Evolutionary conservation across 35 echinoderm and acorn worm species (phyloP).

Genomic region (Heliocidaris erythrogramma): DNA sequence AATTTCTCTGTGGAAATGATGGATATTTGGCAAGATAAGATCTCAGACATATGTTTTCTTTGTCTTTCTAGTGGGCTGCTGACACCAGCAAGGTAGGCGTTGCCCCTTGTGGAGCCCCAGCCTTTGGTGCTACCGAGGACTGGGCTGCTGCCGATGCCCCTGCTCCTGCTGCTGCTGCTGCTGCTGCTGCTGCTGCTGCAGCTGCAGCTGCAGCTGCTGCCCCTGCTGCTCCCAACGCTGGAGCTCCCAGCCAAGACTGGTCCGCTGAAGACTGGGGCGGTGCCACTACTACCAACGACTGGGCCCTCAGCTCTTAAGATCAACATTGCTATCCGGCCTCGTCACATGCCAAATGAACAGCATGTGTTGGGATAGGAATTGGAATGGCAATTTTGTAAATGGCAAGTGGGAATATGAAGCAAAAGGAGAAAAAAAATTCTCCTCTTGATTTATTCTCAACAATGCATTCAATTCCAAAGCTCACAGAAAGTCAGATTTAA

Average conservation of each 20-base stretch:
- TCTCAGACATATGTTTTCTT: too few species aligned
- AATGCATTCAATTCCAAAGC: not conserved
- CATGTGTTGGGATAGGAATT: not conserved
- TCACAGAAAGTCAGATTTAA: not conserved
- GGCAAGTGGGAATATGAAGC: not conserved
- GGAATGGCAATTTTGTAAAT: not conserved
- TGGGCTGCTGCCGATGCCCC: slow-evolving; percentile 58
- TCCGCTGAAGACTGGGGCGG: slow-evolving; percentile 67
- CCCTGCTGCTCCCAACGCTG: not conserved
- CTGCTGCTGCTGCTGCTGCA: slow-evolving; percentile 49
- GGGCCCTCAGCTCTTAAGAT: slow-evolving; percentile 46
- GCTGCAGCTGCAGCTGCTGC: slow-evolving; percentile 37
- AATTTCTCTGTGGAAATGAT: too few species aligned
- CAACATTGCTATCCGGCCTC: not conserved
- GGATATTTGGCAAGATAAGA: too few species aligned
- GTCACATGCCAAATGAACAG: not conserved
- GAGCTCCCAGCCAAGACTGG: slow-evolving; percentile 55
- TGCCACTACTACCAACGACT: slow-evolving; percentile 48
- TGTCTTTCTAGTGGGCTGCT: too few species aligned
- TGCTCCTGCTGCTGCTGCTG: slow-evolving; percentile 6
- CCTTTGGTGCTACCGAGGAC: slow-evolving; percentile 50
- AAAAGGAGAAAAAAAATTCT: too few species aligned
- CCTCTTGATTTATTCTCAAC: not conserved
- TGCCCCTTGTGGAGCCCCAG: not conserved
- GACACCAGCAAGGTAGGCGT: not conserved